Evolutionary conservation across 2,888 invertebrate genomes (phyloP).

Genomic region (Ornithoptera priamus): DNA sequence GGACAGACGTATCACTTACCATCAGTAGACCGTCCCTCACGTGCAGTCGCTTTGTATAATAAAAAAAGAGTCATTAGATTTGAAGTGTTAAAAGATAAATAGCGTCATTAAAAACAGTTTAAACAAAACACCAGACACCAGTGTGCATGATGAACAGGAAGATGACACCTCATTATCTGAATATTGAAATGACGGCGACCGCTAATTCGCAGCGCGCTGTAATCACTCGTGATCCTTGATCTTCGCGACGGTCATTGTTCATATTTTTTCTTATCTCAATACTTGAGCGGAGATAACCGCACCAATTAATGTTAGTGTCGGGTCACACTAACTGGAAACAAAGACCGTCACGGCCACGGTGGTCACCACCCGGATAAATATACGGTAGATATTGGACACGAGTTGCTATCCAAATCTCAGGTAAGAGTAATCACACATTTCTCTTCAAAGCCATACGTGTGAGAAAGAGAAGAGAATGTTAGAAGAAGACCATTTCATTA

Average conservation of each 20-base stretch:
- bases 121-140: not conserved
- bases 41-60: no score
- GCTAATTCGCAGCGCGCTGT: conserved; percentile 4
- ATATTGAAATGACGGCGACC: conserved; percentile 7
- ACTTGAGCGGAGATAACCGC: conserved; percentile 12
- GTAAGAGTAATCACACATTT: no score
- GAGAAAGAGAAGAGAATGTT: no score
- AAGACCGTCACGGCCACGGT: no score
- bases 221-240: conserved; percentile 26
- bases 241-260: conserved; percentile 25
- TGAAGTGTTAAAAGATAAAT: not conserved
- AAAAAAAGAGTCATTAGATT: no score
- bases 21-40: no score
- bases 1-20: no score
- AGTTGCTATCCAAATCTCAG: no score
- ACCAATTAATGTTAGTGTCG: conserved; percentile 14
- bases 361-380: no score
- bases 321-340: conserved; percentile 8
- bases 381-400: no score
- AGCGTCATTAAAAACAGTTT: not conserved
- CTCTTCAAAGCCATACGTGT: no score
- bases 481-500: no score
- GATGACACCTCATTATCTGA: not conserved
- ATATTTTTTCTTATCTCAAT: conserved; percentile 23
- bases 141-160: not conserved